Conservation (phyloP, 23 tunicate genomes). For the Ciona savignyi region DNA sequence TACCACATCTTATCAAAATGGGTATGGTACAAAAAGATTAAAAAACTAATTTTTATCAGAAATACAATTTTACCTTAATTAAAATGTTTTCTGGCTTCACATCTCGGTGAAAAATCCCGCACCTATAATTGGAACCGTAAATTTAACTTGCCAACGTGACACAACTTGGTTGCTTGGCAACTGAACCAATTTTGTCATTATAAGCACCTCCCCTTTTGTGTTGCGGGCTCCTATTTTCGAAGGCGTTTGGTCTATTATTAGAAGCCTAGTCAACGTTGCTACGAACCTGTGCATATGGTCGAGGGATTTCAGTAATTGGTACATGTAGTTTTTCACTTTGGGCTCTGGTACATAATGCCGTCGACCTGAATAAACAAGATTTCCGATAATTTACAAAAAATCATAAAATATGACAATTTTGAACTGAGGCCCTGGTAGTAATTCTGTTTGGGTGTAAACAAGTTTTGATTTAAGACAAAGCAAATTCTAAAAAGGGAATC, state of each 20-base stretch:
- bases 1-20: no score
- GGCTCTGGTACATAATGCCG: slow-evolving; percentile 89
- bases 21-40: no score
- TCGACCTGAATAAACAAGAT: slow-evolving; percentile 23
- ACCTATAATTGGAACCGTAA: no score
- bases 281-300: slow-evolving; percentile 98
- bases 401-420: neutral
- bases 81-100: slow-evolving; percentile 96
- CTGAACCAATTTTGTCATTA: no score
- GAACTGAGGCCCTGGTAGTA: neutral
- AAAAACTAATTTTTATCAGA: no score
- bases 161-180: no score
- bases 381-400: no score
- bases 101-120: slow-evolving; percentile 96
- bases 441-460: neutral
- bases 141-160: neutral
- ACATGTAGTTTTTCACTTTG: slow-evolving; percentile 94
- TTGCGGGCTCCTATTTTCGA: neutral
- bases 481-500: neutral
- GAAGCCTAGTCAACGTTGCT: neutral
- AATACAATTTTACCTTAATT: slow-evolving; percentile 56
- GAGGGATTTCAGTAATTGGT: slow-evolving; percentile 72
- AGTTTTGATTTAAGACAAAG: neutral
- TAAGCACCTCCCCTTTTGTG: neutral
- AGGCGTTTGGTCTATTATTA: neutral